Base-by-base conservation (phyloP, 2,888 invertebrate genomes). In the Petrolisthes manimaculis region DNA sequence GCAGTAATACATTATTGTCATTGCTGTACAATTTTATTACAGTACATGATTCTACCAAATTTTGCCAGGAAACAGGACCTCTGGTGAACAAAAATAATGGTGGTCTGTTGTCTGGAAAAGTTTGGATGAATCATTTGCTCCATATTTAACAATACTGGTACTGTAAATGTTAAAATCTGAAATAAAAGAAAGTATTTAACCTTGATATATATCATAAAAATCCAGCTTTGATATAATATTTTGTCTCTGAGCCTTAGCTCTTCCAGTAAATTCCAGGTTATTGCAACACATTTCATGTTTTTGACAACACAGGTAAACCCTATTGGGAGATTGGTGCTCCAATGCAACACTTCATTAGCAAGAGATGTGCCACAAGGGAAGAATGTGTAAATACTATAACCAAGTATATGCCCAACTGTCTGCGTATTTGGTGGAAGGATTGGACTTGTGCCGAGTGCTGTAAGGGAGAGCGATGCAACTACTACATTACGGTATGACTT, bases 281-380 rank as follows among this genome's bases (percentile, higher is more conserved):
- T 37, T 37, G 0, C 37, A 37, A 37, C 37, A 37, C 37, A 37
- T 37, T 37, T 37, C 37, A 37, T 37, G 37, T 37, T 37, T 37
- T 37, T 37, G 37, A 37, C 37, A 37, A 24, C 92, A n/a, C 91
- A 95, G 95, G 95, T 91, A 96, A 97, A n/a, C 97, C 97, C 0
- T 98, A 98, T 93, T 99, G 98, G 97, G 84, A 90, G 69, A 89
- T 91, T 61, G 91, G 91, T 51, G 91, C 90, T 12, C 90, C 96
- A 87, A 97, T 99, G 92, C 98, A 98, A 92, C 97, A 96, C 93
- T 98, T 97, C 92, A 95, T 99, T 78, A 97, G 97, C 0, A 99
- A 99, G 93, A 94, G 95, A 82, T 99, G 99, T 94, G 96, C 97
- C 14, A 96, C 96, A 0, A 96, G 96, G 93, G 95, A 95, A 0